A percentile compares a stretch with the other conserved stretches of the same genome.
These are phyloP conservation scores for Blomia tropicalis DNA, from an alignment of 2,888 invertebrate species.

Conservation along the genomic window DNA sequence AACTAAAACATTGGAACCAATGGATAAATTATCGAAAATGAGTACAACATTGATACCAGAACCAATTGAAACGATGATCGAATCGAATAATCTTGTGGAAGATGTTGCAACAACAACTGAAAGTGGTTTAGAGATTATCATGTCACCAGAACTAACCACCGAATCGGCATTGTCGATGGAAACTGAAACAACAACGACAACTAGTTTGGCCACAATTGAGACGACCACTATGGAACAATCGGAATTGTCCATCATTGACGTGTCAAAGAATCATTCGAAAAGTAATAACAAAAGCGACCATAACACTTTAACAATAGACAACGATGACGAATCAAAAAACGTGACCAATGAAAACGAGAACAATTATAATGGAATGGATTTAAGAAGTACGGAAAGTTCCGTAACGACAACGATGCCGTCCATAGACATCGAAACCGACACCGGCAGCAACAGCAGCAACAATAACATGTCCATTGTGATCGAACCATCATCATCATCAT, in stretches of 20 bases:
- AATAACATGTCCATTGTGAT: too few relatives aligned
- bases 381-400: neutral
- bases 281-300: too few relatives aligned
- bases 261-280: too few relatives aligned
- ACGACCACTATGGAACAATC: neutral
- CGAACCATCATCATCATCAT: too few relatives aligned
- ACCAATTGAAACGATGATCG: neutral
- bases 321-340: too few relatives aligned
- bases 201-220: neutral
- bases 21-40: too few relatives aligned
- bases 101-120: neutral
- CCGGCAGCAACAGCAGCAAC: too few relatives aligned
- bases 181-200: neutral
- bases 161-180: neutral
- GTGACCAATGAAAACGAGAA: neutral
- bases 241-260: neutral
- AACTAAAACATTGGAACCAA: conserved; percentile 26
- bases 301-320: too few relatives aligned
- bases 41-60: conserved; percentile 14
- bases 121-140: too few relatives aligned
- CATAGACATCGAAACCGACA: too few relatives aligned
- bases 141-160: neutral
- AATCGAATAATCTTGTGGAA: neutral
- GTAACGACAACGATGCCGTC: too few relatives aligned
- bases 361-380: neutral